phyloP scores from a whole-genome alignment of 2,113 vertebrate species.

The Elephas maximus region DNA sequence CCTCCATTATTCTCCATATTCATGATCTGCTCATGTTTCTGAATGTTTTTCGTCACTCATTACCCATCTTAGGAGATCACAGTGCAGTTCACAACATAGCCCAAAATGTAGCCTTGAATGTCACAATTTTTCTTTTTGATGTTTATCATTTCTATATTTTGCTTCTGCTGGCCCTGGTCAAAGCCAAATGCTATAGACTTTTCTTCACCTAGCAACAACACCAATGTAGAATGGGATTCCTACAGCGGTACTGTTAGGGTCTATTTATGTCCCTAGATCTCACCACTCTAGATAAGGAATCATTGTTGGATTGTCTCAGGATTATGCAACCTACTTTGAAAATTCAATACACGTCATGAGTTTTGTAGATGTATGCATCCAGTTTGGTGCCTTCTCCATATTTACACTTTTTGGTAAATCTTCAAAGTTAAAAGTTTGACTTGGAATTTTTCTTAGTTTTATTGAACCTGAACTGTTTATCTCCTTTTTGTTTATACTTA shows the following conservation, averaged over 20 bases:
- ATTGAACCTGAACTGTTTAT: background rate
- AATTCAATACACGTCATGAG: background rate
- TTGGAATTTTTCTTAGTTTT: background rate
- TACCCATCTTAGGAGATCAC: background rate
- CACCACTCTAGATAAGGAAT: background rate
- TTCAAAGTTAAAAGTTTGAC: background rate
- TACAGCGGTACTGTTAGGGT: too few relatives aligned
- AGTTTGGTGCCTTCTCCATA: background rate
- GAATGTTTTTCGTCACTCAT: too few relatives aligned
- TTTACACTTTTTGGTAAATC: background rate
- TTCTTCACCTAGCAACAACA: background rate
- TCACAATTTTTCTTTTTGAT: background rate
- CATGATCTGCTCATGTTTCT: too few relatives aligned
- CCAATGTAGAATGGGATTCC: background rate
- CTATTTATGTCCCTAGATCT: background rate
- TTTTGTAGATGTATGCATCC: too few relatives aligned
- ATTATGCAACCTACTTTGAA: background rate
- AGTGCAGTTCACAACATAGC: background rate
- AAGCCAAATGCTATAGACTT: background rate
- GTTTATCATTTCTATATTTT: background rate
- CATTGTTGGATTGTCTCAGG: background rate
- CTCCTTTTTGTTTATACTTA: background rate
- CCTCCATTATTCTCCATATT: background rate
- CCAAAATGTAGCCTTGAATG: background rate
- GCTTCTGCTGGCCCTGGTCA: background rate